Base-by-base conservation (phyloP, 2,113 vertebrate genomes). In the Spea bombifrons region DNA sequence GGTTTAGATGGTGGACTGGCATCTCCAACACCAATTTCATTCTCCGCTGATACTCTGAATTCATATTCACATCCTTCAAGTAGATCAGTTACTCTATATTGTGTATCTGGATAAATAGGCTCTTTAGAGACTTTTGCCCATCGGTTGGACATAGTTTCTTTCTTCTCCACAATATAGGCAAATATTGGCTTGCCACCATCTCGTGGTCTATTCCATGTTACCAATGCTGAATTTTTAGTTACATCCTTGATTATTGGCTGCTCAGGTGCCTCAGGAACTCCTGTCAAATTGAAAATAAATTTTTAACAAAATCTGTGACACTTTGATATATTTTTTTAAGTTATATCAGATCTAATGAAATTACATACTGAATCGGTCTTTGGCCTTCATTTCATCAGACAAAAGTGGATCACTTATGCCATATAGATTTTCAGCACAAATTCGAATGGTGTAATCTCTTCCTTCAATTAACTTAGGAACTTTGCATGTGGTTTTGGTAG, bases 181-280 rank as follows among this genome's bases (percentile, higher is more conserved):
- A 91, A 96, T 85, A 99, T 99, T 66, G 97, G 97, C 81, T 98
- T 99, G 73, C 97, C 97, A 64, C 97, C 97, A 82, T 99, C 96
- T 47, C 93, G 91, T 64, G 97, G 97, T 48, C 94, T 92, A 73
- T 92, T 98, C 97, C 97, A 99, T 69, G 94, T 87, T 49, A 99
- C 94, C 81, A 98, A 85, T 0, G 91, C 94, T 63, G 95, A 96
- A 80, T 97, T 92, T 85, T 92, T 94, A 50, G 94, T 98, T 71
- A 98, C 89, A 84, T 96, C 93, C 75, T 94, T 95, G 83, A 99
- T 88, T 12, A 85, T 82, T 30, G 97, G 97, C 84, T 95, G 92
- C 3, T 99, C 96, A 63, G 97, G 97, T 84, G 97, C 97, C 87
- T 97, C 96, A 46, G 97, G 97, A 82, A 99, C 97, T 88, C 94